Evolutionary conservation across 2,113 vertebrate species (phyloP).

Genomic region (Panurus biarmicus): DNA sequence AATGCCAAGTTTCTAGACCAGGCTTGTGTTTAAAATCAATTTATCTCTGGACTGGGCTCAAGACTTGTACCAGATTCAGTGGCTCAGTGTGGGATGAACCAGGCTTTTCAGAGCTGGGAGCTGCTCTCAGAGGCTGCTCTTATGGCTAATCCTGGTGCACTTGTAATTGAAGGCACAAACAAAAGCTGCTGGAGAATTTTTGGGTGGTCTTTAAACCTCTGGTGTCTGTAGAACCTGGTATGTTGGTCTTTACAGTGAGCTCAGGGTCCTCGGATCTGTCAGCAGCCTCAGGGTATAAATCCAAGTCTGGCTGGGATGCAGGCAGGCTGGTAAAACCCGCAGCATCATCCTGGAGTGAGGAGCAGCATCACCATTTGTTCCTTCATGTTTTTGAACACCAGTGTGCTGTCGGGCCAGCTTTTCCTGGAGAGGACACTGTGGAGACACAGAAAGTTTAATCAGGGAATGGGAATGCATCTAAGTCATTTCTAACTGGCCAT

Average conservation of each 20-base stretch:
- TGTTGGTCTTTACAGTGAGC: not conserved
- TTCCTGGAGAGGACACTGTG: not conserved
- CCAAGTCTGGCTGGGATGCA: not conserved
- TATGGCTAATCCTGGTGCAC: not conserved
- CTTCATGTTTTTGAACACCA: not conserved
- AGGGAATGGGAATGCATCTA: not conserved
- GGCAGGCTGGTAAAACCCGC: not conserved
- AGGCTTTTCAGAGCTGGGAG: not conserved
- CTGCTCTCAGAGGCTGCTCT: not conserved
- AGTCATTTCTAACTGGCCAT: not conserved
- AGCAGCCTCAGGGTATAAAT: not conserved
- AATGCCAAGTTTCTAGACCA: not conserved
- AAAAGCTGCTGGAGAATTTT: not conserved
- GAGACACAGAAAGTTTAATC: not conserved
- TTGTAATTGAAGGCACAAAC: not conserved
- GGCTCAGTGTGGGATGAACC: not conserved
- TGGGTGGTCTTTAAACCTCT: not conserved
- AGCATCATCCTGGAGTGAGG: not conserved
- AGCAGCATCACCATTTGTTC: not conserved
- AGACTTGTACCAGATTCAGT: not conserved
- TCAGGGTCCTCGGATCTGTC: not conserved
- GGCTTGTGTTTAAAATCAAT: not conserved
- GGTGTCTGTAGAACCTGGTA: not conserved
- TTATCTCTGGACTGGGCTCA: not conserved
- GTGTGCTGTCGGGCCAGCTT: not conserved